A percentile compares a stretch with the other conserved stretches of the same genome.
Evolutionary conservation across 2,797 vertebrate genomes (phyloP).

Genomic region (Galagoides demidoff): DNA sequence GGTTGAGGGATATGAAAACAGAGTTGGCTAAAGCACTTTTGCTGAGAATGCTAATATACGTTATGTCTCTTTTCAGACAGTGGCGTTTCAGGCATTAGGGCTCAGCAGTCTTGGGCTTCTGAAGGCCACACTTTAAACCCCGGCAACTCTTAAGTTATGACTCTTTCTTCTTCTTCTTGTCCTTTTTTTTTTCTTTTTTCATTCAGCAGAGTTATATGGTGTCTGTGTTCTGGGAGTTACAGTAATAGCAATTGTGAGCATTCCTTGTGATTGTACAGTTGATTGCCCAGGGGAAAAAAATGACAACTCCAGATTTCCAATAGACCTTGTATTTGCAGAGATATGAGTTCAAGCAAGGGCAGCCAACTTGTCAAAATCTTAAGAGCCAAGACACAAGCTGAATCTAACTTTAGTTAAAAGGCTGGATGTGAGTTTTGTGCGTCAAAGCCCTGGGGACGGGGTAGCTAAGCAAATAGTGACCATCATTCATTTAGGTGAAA

Average conservation of each 20-base stretch:
- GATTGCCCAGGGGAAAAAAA: slow-evolving; percentile 70
- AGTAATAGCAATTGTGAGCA: slow-evolving; percentile 39
- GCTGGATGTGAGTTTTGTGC: slow-evolving; percentile 33
- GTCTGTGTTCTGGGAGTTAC: slow-evolving; percentile 43
- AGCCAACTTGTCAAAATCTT: slow-evolving; percentile 74
- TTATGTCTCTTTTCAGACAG: slow-evolving; percentile 5
- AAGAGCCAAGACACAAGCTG: slow-evolving; percentile 48
- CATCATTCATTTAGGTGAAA: not conserved
- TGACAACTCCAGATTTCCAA: slow-evolving; percentile 64
- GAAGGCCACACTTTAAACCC: slow-evolving; percentile 39
- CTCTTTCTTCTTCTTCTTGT: not conserved
- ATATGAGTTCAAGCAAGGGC: slow-evolving; percentile 60
- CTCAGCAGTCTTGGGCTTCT: slow-evolving; percentile 52
- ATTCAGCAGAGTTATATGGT: slow-evolving; percentile 10
- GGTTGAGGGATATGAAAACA: slow-evolving; percentile 51
- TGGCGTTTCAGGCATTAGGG: slow-evolving; percentile 63
- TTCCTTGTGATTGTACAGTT: slow-evolving; percentile 75
- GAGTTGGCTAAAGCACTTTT: slow-evolving; percentile 62
- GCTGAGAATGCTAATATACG: slow-evolving; percentile 52
- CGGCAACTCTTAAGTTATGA: slow-evolving; percentile 37
- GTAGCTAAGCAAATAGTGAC: not conserved
- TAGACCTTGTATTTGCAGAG: slow-evolving; percentile 68
- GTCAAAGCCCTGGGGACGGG: slow-evolving; percentile 13
- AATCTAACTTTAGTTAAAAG: slow-evolving; percentile 46
- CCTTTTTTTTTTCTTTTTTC: not conserved